Evolutionary conservation across 2,797 vertebrate genomes (phyloP).

Genomic region (Psittacula derbiana): DNA sequence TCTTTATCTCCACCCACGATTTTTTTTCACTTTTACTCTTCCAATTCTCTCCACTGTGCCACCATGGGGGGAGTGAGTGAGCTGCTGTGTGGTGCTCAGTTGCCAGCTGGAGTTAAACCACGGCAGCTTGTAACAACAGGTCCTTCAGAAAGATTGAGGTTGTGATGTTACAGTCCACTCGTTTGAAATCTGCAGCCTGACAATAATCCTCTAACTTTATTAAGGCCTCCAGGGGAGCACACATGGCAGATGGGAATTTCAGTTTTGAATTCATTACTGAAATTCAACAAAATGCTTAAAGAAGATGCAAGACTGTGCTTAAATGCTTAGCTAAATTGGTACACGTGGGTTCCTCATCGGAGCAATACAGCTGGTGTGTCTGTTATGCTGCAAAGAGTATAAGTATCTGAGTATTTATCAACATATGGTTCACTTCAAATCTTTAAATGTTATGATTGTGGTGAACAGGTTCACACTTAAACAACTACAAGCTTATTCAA

Average conservation of each 20-base stretch:
- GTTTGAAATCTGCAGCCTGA: neutral
- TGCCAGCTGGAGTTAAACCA: neutral
- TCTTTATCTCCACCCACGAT: neutral
- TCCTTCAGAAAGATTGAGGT: neutral
- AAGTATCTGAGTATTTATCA: conserved; percentile 6
- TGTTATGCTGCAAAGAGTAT: neutral
- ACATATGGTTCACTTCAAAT: neutral
- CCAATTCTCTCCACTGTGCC: neutral
- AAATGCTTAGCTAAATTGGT: neutral
- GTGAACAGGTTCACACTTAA: neutral
- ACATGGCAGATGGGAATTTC: neutral
- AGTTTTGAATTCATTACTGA: neutral
- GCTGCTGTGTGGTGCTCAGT: neutral
- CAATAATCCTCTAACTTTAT: neutral
- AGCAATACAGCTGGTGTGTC: neutral
- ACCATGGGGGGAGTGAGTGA: neutral
- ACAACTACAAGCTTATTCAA: neutral
- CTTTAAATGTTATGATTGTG: neutral
- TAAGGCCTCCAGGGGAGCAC: neutral
- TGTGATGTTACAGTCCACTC: neutral
- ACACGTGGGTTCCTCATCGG: neutral
- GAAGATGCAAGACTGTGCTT: neutral
- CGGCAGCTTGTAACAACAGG: neutral
- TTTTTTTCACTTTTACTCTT: neutral
- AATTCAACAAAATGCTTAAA: neutral